Evolutionary conservation across 2,888 invertebrate species (phyloP), one percentile per base, ranked within the genome.

Genomic region (Calliphora vomitoria): DNA sequence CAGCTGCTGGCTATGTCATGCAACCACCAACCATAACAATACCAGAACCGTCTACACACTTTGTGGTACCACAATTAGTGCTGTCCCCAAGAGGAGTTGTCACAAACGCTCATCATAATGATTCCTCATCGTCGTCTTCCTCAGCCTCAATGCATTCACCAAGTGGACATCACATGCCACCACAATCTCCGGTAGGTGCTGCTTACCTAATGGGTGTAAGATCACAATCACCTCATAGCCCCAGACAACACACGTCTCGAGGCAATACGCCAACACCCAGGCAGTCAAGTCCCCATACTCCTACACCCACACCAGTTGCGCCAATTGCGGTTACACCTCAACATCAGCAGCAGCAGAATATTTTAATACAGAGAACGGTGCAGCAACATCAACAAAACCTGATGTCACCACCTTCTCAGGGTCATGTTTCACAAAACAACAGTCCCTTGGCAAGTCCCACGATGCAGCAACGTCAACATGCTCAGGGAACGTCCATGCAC

Each of bases 21-120:
- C 96, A 96, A 90, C 95, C 96, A 15, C 95, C 96, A 5, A 95
- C 96, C 0, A 96, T 96, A 18, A 96, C 95, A 90, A 95, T 96
- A 90, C 96, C 96, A 4, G 95, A 95, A 60, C 89, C 90, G 2
- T 82, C 91, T 8, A 72, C 92, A 1, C 93, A 93, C 64, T 93
- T 93, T 86, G 90, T 91, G 35, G 91, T 92, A 78, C 93, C 93
- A 3, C 92, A 93, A 15, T 87, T 93, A 72, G 91, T 93, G 47
- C 84, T 93, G 20, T 90, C 94, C 91, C 91, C 95, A 92, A 31
- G 95, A 53, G 85, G 89, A 25, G 79, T 83, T 11, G 82, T 82
- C 15, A 76, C 94, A 93, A 18, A 94, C 93, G 35, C 94, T 94
- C 78, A 66, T 72, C 82, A 62, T 47, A 82, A 82, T 58, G 85